Evolutionary conservation across 2,797 vertebrate genomes (phyloP), one percentile per base, ranked within the genome.

Genomic region (Enteromius paludinosus): DNA sequence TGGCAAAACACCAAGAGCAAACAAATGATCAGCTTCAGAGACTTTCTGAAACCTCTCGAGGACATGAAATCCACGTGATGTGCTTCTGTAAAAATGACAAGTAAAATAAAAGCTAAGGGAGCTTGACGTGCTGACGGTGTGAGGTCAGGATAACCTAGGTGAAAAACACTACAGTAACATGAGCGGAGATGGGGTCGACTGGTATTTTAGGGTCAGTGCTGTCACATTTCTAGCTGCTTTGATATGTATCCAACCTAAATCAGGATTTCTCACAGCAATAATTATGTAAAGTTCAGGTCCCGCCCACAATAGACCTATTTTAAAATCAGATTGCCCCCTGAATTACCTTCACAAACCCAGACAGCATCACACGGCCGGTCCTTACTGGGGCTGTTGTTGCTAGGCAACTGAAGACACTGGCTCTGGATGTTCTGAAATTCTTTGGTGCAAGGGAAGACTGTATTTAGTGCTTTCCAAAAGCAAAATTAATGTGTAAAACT

Each of bases 381-480:
- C 90, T 90, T 90, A 90, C 91, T 87, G 89, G 92, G 91, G 91
- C 89, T 91, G 90, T 91, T 92, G 95, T 95, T 95, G 95, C 95
- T 95, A 95, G 93, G 95, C 95, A 95, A 95, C 95, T 92, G 92
- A 94, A 94, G 93, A 95, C 93, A 95, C 94, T 90, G 54, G 91
- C 92, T 92, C 92, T 91, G 94, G 91, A 93, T 79, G 84, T 86
- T 86, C 92, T 93, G 92, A 94, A 95, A 93, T 94, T 95, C 92
- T 94, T 93, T 94, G 92, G 93, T 93, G 93, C 91, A 90, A 92
- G 90, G 88, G 92, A 94, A 93, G 90, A 94, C 92, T 90, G 90
- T 93, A 91, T 92, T 92, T 93, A 93, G 91, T 87, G 86, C 85
- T 86, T 90, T 87, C 90, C 86, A 82, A 84, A 88, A 88, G 85